phyloP scores from a whole-genome alignment of 2,797 vertebrate genomes.

The Sciurus vulgaris region DNA sequence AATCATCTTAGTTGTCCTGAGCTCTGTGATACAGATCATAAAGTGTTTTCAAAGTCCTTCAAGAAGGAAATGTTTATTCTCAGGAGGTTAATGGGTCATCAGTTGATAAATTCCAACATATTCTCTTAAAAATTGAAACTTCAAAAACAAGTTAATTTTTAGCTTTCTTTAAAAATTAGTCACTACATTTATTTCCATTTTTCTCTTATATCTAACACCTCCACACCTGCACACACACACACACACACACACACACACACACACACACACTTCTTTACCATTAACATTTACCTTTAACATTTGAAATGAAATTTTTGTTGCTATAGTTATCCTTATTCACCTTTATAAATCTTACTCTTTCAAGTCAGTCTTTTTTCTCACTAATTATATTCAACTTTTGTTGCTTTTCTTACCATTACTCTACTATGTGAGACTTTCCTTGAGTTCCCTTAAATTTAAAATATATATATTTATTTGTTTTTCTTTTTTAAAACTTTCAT shows the following conservation, averaged over 20 bases:
- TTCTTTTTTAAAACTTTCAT: not conserved
- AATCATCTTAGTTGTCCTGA: slow-evolving; percentile 47
- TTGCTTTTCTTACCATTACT: not conserved
- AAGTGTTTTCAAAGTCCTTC: slow-evolving; percentile 57
- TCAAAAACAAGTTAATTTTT: slow-evolving; percentile 53
- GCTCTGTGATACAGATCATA: slow-evolving; percentile 64
- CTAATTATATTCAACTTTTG: not conserved
- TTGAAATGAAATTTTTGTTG: not conserved
- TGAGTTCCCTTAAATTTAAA: not conserved
- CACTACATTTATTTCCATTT: not conserved
- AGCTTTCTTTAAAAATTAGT: not conserved
- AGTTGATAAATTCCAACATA: not conserved
- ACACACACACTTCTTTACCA: slow-evolving; percentile 88
- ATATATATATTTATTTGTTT: not conserved
- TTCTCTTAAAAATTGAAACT: slow-evolving; percentile 37
- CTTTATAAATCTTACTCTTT: not conserved
- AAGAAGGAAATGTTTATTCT: slow-evolving; percentile 64
- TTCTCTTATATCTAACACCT: slow-evolving; percentile 84
- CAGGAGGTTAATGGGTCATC: not conserved
- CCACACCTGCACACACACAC: slow-evolving; percentile 74
- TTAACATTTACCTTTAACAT: no score
- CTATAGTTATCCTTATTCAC: not conserved
- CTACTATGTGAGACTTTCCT: not conserved
- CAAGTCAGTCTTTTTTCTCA: not conserved
- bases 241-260: slow-evolving; percentile 85